phyloP scores from a whole-genome alignment of 30 jellyfish, hydroid and myxozoan genomes.

The Hydra vulgaris region DNA sequence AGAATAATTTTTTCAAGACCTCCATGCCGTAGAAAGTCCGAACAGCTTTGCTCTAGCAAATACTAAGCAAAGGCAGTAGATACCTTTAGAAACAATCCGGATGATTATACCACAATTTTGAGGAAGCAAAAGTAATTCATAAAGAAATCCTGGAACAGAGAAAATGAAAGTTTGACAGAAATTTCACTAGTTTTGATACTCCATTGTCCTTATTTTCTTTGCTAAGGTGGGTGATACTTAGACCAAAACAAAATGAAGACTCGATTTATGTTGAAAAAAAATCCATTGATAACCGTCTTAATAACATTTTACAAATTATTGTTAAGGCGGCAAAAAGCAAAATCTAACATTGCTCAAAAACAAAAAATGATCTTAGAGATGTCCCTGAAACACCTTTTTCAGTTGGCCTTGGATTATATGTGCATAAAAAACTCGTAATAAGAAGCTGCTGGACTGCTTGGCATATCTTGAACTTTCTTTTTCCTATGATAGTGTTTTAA shows the following conservation, averaged over 20 bases:
- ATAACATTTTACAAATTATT: conserved; percentile 3
- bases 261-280: background rate
- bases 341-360: background rate
- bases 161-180: conserved; percentile 21
- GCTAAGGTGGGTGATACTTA: conserved; percentile 22
- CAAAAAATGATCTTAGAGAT: too few relatives aligned
- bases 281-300: conserved; percentile 13
- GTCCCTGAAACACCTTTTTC: conserved; percentile 18
- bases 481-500: conserved; percentile 27
- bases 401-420: conserved; percentile 33
- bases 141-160: conserved; percentile 20
- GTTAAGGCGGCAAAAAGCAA: conserved; percentile 12
- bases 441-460: conserved; percentile 7
- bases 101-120: conserved; percentile 6
- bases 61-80: conserved; percentile 15
- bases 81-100: background rate
- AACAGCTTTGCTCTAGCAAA: too few relatives aligned
- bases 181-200: conserved; percentile 15
- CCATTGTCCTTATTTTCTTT: conserved; percentile 11
- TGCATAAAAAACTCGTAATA: conserved; percentile 30
- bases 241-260: conserved; percentile 16
- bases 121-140: conserved; percentile 26
- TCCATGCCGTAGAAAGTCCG: too few relatives aligned
- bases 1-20: too few relatives aligned
- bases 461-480: conserved; percentile 15